Evolutionary conservation across 2,888 invertebrate genomes (phyloP).

Genomic region (Lithosia quadra): DNA sequence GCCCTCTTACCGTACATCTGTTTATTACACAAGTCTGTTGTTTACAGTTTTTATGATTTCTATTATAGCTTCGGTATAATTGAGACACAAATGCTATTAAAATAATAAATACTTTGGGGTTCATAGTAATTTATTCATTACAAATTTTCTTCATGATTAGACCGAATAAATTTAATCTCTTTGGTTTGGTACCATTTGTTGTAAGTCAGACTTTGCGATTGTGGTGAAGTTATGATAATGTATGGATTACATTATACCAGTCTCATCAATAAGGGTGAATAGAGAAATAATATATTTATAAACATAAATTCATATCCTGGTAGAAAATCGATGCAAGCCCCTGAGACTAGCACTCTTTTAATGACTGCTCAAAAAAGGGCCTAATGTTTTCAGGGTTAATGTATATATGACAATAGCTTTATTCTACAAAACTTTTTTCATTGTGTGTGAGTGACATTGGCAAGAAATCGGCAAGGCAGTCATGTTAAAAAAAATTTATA

Average conservation of each 20-base stretch:
- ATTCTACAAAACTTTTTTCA: too few relatives aligned
- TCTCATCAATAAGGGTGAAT: neutral
- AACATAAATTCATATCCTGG: neutral
- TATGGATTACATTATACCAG: conserved; percentile 25
- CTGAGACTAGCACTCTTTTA: neutral
- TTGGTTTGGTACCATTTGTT: conserved; percentile 38
- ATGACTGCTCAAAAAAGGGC: neutral
- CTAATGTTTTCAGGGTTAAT: neutral
- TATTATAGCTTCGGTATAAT: conserved; percentile 52
- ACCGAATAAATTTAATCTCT: conserved; percentile 40
- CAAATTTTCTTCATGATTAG: conserved; percentile 34
- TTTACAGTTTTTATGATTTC: conserved; percentile 66
- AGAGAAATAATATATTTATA: neutral
- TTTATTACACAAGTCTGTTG: conserved; percentile 75
- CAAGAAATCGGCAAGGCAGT: too few relatives aligned
- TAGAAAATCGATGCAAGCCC: too few relatives aligned
- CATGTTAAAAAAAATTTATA: too few relatives aligned
- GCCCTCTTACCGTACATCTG: conserved; percentile 76
- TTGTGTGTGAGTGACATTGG: too few relatives aligned
- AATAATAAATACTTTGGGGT: conserved; percentile 42
- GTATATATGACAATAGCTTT: too few relatives aligned
- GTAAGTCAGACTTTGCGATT: conserved; percentile 15
- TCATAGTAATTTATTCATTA: conserved; percentile 46
- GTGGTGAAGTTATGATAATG: conserved; percentile 40
- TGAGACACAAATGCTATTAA: conserved; percentile 35